Conservation (phyloP, 2,888 invertebrate species). For the Erebia epiphron region DNA sequence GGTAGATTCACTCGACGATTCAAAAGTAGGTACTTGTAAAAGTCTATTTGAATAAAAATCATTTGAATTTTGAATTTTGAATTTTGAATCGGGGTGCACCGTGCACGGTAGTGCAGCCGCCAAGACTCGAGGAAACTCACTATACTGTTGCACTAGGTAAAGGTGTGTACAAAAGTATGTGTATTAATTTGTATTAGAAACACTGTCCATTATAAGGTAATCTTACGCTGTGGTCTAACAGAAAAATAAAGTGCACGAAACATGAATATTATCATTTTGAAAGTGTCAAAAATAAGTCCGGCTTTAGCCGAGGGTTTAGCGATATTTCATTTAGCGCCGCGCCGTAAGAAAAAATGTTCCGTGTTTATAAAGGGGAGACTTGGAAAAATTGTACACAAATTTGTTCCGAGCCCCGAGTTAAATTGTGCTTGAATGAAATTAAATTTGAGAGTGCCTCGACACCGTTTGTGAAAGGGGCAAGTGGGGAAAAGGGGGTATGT, state of each 20-base stretch:
- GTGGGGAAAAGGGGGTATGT: not conserved
- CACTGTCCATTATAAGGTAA: too few species aligned
- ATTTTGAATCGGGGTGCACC: too few species aligned
- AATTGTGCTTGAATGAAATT: constrained; percentile 20
- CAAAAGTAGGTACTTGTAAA: too few species aligned
- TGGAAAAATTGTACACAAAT: constrained; percentile 15
- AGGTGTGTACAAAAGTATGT: too few species aligned
- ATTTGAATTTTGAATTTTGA: too few species aligned
- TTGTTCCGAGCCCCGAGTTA: constrained; percentile 18
- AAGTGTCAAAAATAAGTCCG: constrained; percentile 14
- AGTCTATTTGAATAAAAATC: too few species aligned
- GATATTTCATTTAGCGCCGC: constrained; percentile 12
- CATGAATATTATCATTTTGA: constrained; percentile 7
- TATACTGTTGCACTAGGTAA: too few species aligned
- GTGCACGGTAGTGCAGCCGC: too few species aligned
- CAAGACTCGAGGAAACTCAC: too few species aligned
- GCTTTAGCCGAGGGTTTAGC: constrained; percentile 5
- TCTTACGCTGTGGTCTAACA: too few species aligned
- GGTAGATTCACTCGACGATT: too few species aligned
- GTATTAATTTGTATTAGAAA: too few species aligned
- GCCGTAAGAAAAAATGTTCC: constrained; percentile 1
- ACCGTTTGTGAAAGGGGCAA: not conserved
- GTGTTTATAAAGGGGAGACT: constrained; percentile 1
- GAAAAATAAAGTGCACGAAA: not conserved
- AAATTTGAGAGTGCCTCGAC: not conserved